Conservation (phyloP, 2,797 vertebrate genomes). For the Gorsachius magnificus region DNA sequence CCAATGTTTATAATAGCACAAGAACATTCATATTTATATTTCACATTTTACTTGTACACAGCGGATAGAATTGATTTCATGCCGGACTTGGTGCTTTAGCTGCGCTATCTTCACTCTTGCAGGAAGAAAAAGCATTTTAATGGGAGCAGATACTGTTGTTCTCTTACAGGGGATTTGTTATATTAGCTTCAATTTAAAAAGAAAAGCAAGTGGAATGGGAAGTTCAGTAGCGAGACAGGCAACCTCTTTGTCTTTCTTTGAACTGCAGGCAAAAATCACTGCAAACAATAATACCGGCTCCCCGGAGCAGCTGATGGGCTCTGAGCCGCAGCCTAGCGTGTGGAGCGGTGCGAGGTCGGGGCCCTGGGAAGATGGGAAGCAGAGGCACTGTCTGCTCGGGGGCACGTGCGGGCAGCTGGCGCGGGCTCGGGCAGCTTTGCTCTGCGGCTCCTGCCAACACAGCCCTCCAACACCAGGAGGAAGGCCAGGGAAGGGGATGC, state of each 20-base stretch:
- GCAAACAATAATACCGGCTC: accelerated
- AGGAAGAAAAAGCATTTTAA: not conserved
- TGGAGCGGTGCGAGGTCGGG: not conserved
- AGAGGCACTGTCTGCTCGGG: accelerated
- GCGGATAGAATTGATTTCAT: not conserved
- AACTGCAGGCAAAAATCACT: not conserved
- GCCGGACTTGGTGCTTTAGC: not conserved
- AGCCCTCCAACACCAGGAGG: not conserved
- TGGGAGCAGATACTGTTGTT: not conserved
- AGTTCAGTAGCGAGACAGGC: not conserved
- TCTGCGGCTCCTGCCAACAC: accelerated
- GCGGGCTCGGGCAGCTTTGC: accelerated
- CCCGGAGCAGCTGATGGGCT: accelerated
- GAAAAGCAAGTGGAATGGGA: not conserved
- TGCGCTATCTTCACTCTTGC: not conserved
- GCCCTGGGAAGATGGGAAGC: accelerated
- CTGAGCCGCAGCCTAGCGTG: accelerated
- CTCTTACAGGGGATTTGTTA: not conserved
- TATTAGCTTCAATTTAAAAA: not conserved
- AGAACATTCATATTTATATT: constrained; percentile 14
- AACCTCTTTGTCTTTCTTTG: not conserved
- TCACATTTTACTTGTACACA: not conserved
- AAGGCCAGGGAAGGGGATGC: not conserved
- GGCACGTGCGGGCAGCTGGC: no score
- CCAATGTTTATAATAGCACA: not conserved